Base-by-base conservation (phyloP, 2,113 vertebrate genomes). In the Phainopepla nitens region DNA sequence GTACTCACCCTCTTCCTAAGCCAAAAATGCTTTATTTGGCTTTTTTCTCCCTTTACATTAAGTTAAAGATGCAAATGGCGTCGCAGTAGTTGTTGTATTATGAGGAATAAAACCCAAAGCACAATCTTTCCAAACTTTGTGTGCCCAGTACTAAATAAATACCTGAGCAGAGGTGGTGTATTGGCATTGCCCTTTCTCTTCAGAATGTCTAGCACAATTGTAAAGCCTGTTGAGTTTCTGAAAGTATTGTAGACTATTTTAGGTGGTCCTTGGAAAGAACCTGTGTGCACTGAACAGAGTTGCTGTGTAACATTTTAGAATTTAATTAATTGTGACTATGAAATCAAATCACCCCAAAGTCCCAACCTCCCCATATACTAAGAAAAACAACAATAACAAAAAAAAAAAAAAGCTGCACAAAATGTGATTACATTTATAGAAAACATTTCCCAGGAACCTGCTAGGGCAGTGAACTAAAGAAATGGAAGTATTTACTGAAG, bases 261-360 rank as follows among this genome's bases (percentile, higher is more conserved):
- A 93, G 95, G 54, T 50, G 77, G 47, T 95, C 71, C 61, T 96
- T 88, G 76, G 71, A 96, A 94, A 77, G 50, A 64, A 83, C 36
- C 62, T 71, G 42, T 61, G 75, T 25, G 62, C 29, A 60, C 44
- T 76, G 54, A 89, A 92, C n/a, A 77, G 76, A 94, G 68, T 42
- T 73, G 39, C 54, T 85, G 20, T 79, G 80, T 45, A 94, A 60
- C 22, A 36, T 41, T 96, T 72, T 65, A 91, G 66, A 90, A 93
- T 33, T 92, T 92, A 89, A 56, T 87, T 50, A 61, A 15, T 42
- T 93, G 24, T 84, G 58, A 36, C 45, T 78, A 24, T 33, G 69
- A 81, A 94, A 97, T 79, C 29, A 12, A 68, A 87, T 51, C 89
- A 89, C 39, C n/a, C 45, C 11, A 11, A 96, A 87, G 64, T 71